A percentile compares a stretch with the other conserved stretches of the same genome.
Evolutionary conservation across 2,113 vertebrate species (phyloP).

Genomic region (Xenopus borealis): DNA sequence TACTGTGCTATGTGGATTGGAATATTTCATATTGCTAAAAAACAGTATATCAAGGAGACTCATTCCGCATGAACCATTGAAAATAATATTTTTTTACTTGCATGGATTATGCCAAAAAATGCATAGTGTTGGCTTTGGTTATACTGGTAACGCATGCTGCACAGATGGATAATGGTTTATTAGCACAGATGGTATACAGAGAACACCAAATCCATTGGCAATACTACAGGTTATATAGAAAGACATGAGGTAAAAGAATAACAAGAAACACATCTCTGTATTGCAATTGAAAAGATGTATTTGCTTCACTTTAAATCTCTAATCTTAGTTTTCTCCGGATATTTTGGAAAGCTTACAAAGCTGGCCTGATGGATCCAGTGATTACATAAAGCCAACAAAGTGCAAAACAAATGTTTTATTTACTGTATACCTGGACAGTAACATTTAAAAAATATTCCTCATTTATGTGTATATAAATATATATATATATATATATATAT

Average conservation of each 20-base stretch:
- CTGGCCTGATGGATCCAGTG: no score
- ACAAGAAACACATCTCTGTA: conserved; percentile 25
- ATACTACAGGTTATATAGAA: conserved; percentile 50
- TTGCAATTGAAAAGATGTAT: neutral
- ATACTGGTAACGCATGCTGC: conserved; percentile 55
- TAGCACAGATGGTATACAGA: conserved; percentile 59
- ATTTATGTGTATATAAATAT: no score
- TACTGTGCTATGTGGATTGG: no score
- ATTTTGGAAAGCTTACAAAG: no score
- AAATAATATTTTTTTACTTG: conserved; percentile 20
- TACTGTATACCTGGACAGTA: no score
- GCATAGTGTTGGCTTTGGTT: conserved; percentile 48
- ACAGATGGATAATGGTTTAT: conserved; percentile 61
- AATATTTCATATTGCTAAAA: no score
- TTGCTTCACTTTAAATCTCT: no score
- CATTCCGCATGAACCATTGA: conserved; percentile 1
- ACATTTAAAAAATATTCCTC: no score
- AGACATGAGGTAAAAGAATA: conserved; percentile 48
- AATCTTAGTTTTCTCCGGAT: no score
- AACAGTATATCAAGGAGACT: neutral
- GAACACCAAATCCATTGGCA: conserved; percentile 57
- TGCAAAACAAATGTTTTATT: no score
- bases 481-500: no score
- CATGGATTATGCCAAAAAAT: conserved; percentile 27
- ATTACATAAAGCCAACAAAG: no score